Evolutionary conservation across 2,113 vertebrate species (phyloP).

Genomic region (Kryptolebias marmoratus): DNA sequence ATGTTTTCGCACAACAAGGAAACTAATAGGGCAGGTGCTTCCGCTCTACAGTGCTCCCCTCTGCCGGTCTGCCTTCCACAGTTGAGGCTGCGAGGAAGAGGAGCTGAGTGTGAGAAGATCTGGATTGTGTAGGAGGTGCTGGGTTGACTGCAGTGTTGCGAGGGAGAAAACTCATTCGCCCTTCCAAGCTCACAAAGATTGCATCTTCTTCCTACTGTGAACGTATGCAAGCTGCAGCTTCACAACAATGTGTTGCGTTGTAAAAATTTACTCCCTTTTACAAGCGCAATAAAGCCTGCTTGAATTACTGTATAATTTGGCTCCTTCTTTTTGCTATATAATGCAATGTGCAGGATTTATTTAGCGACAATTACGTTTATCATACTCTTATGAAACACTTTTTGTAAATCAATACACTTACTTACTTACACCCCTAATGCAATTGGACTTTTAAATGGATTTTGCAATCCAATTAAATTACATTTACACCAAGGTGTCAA

Average conservation of each 20-base stretch:
- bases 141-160: conserved; percentile 65
- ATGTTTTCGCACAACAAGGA: conserved; percentile 17
- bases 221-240: conserved; percentile 55
- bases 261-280: conserved; percentile 36
- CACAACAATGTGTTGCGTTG: conserved; percentile 43
- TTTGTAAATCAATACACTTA: conserved; percentile 44
- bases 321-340: not conserved
- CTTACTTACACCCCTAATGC: conserved; percentile 41
- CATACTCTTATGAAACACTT: conserved; percentile 12
- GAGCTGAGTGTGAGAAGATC: conserved; percentile 67
- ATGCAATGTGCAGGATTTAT: conserved; percentile 1
- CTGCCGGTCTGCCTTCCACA: conserved; percentile 52
- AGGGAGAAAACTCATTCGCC: conserved; percentile 63
- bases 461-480: conserved; percentile 66
- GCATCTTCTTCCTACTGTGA: conserved; percentile 61
- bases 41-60: conserved; percentile 26
- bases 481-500: conserved; percentile 47
- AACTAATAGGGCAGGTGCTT: conserved; percentile 49
- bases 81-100: conserved; percentile 54
- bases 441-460: conserved; percentile 51
- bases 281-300: not conserved
- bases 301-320: too few relatives aligned
- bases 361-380: conserved; percentile 7
- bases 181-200: conserved; percentile 55
- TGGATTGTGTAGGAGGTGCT: conserved; percentile 76